Conservation (phyloP, 2,797 vertebrate genomes). For the Acipenser ruthenus region DNA sequence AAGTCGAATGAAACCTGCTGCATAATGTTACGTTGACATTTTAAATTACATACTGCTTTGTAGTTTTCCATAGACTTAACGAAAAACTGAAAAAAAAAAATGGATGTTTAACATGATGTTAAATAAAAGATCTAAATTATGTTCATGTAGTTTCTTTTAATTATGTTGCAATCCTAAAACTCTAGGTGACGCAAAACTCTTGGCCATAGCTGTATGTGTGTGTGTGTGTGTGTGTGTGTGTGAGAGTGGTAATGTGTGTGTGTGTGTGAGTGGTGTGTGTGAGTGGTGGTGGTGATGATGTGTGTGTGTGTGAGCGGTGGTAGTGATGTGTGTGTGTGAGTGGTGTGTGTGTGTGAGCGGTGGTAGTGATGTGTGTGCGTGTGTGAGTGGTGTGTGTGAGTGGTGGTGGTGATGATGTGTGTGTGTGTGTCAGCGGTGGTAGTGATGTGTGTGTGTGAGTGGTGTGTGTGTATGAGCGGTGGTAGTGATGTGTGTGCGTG, state of each 20-base stretch:
- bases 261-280: slow-evolving; percentile 13
- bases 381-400: slow-evolving; percentile 11
- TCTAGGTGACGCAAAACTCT: too few relatives aligned
- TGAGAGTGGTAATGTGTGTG: slow-evolving; percentile 12
- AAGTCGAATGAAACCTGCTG: too few relatives aligned
- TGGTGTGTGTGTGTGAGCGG: slow-evolving; percentile 1
- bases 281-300: too few relatives aligned
- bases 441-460: neutral
- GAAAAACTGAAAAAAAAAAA: too few relatives aligned
- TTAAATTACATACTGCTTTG: too few relatives aligned
- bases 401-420: too few relatives aligned
- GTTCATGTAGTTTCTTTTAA: too few relatives aligned
- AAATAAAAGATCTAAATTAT: too few relatives aligned
- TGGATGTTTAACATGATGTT: too few relatives aligned
- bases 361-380: slow-evolving; percentile 12
- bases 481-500: neutral
- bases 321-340: neutral
- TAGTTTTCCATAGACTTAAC: too few relatives aligned
- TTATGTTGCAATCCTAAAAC: too few relatives aligned
- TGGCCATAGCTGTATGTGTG: neutral
- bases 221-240: slow-evolving; percentile 8
- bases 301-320: neutral
- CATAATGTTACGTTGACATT: too few relatives aligned
- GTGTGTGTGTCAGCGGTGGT: neutral
- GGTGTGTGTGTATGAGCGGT: neutral